phyloP scores from a whole-genome alignment of 1,140 invertebrate genomes.

The Epicauta chinensis region DNA sequence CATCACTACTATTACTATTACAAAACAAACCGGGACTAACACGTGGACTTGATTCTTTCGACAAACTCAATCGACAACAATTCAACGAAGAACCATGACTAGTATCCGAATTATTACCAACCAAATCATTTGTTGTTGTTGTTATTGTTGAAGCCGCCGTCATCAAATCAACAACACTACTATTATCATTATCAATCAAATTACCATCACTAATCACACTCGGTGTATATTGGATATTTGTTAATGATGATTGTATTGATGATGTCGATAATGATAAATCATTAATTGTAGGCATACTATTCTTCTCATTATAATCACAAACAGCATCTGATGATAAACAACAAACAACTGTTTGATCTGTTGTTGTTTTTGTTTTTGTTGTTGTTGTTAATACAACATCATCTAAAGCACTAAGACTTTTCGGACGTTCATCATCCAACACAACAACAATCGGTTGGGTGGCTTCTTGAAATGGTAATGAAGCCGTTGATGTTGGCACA shows the following conservation, averaged over 20 bases:
- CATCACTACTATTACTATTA: background rate
- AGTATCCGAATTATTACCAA: conserved; percentile 31
- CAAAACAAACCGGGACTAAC: conserved; percentile 24
- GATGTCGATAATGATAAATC: conserved; percentile 25
- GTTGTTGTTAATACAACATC: conserved; percentile 18
- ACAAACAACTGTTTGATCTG: no score
- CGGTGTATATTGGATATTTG: conserved; percentile 32
- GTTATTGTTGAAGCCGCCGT: conserved; percentile 33
- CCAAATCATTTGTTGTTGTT: conserved; percentile 34
- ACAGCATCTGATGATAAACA: conserved; percentile 29
- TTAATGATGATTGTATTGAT: conserved; percentile 28
- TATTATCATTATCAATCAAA: no score
- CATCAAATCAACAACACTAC: no score
- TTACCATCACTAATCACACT: conserved; percentile 27
- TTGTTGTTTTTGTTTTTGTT: conserved; percentile 22
- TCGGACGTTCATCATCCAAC: conserved; percentile 30
- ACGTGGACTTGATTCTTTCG: conserved; percentile 34
- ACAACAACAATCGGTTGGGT: conserved; percentile 45
- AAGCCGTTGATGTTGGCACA: conserved; percentile 47
- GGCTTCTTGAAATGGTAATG: conserved; percentile 49
- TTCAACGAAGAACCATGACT: conserved; percentile 30
- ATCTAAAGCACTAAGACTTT: conserved; percentile 38
- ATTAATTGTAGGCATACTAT: conserved; percentile 12
- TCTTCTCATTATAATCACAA: conserved; percentile 17
- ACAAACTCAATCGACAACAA: conserved; percentile 32